Conservation (phyloP, 1,140 invertebrate genomes). For the Teleopsis dalmanni region DNA sequence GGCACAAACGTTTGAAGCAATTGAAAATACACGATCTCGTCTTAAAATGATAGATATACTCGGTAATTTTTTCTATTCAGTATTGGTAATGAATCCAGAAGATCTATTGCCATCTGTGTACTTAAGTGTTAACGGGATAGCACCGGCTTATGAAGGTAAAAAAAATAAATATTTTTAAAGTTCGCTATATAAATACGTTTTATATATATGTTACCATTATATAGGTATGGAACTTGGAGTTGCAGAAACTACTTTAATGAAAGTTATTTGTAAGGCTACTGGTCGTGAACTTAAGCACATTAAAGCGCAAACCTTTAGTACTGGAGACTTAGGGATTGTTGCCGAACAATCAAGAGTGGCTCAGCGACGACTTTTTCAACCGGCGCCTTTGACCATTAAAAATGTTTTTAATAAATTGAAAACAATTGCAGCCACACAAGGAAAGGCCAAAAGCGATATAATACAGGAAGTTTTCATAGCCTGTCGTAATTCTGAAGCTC, state of each 20-base stretch:
- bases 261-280: conserved; percentile 89
- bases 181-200: neutral
- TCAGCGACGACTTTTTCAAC: conserved; percentile 82
- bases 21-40: conserved; percentile 81
- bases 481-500: conserved; percentile 82
- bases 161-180: neutral
- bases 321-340: conserved; percentile 88
- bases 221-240: conserved; percentile 77
- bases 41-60: conserved; percentile 93
- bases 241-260: conserved; percentile 89
- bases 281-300: conserved; percentile 80
- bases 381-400: conserved; percentile 57
- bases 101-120: conserved; percentile 89
- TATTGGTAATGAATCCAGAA: conserved; percentile 76
- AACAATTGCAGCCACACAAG: conserved; percentile 84
- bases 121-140: conserved; percentile 90
- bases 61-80: conserved; percentile 89
- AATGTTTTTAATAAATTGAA: conserved; percentile 80
- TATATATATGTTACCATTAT: conserved; percentile 31
- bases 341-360: conserved; percentile 83
- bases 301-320: conserved; percentile 68
- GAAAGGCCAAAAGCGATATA: conserved; percentile 63
- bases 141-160: conserved; percentile 82
- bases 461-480: conserved; percentile 95
- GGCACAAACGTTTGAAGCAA: conserved; percentile 81